phyloP scores from a whole-genome alignment of 64 coral and sea anemone genomes.

The Pocillopora damicornis region DNA sequence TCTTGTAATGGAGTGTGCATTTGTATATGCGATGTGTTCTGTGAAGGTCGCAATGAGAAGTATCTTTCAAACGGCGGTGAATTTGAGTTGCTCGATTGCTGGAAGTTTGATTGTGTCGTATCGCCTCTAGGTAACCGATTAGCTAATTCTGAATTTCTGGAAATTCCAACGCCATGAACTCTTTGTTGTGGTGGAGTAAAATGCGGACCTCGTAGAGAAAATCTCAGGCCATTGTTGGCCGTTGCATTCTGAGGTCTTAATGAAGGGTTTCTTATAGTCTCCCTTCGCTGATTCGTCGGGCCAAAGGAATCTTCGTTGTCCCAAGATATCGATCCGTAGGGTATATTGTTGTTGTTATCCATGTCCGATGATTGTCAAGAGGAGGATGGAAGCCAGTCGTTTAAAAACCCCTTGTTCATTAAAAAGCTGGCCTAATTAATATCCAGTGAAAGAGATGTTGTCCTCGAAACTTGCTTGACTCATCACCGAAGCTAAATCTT shows the following conservation, averaged over 20 bases:
- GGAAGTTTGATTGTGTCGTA: conserved; percentile 1
- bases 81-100: not conserved
- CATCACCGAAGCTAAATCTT: not conserved
- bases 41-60: conserved; percentile 14
- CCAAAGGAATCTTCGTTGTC: conserved; percentile 51
- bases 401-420: not conserved
- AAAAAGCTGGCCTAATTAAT: not conserved
- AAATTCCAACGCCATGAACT: conserved; percentile 21
- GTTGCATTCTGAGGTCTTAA: not conserved
- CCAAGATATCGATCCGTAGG: conserved; percentile 73
- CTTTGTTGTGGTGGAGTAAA: conserved; percentile 31
- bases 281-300: conserved; percentile 38
- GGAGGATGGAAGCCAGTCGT: not conserved
- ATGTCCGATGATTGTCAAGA: conserved; percentile 38
- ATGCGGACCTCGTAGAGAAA: conserved; percentile 18
- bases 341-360: conserved; percentile 90
- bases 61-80: conserved; percentile 15
- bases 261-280: conserved; percentile 21
- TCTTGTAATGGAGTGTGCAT: not conserved
- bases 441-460: too few relatives aligned
- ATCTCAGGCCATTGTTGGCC: conserved; percentile 7
- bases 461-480: not conserved
- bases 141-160: conserved; percentile 17
- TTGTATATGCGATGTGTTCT: not conserved
- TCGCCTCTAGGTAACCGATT: not conserved